These are phyloP conservation scores for Ibycter americanus DNA, from an alignment of 2,797 vertebrate genomes.

Conservation along the genomic window DNA sequence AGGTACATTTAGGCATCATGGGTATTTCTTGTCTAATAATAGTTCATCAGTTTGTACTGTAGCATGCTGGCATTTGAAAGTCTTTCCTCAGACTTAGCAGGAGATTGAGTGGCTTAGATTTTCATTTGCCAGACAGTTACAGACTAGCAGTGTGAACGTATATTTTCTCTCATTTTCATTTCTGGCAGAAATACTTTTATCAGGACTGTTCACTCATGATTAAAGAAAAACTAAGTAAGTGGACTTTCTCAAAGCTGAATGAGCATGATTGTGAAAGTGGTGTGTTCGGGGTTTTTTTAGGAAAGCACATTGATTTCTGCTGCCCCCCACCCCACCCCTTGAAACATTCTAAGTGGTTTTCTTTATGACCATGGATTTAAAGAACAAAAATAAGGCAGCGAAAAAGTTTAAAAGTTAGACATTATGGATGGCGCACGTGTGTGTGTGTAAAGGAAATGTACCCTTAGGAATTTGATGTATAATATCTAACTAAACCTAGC, in stretches of 20 bases:
- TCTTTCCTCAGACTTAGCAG: neutral
- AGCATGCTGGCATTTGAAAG: neutral
- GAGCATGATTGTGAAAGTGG: neutral
- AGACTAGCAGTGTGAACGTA: neutral
- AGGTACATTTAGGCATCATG: neutral
- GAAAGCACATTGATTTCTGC: neutral
- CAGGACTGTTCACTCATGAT: neutral
- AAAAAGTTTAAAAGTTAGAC: neutral
- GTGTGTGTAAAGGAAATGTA: neutral
- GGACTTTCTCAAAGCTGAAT: neutral
- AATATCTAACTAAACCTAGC: neutral
- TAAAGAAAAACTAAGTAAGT: slow-evolving; percentile 12
- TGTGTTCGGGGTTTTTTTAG: neutral
- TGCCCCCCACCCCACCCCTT: too few relatives aligned
- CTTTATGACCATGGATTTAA: neutral
- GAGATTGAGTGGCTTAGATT: neutral
- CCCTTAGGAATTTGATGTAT: neutral
- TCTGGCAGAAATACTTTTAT: neutral
- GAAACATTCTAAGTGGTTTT: neutral
- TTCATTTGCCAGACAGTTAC: neutral
- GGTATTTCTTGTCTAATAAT: neutral
- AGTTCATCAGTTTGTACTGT: neutral
- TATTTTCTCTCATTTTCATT: neutral
- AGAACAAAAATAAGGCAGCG: neutral
- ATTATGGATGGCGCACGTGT: neutral